Percentiles rank a stretch among this genome's conserved stretches.
Evolutionary conservation across 2,113 vertebrate species (phyloP).

Genomic region (Tragelaphus imberbis): DNA sequence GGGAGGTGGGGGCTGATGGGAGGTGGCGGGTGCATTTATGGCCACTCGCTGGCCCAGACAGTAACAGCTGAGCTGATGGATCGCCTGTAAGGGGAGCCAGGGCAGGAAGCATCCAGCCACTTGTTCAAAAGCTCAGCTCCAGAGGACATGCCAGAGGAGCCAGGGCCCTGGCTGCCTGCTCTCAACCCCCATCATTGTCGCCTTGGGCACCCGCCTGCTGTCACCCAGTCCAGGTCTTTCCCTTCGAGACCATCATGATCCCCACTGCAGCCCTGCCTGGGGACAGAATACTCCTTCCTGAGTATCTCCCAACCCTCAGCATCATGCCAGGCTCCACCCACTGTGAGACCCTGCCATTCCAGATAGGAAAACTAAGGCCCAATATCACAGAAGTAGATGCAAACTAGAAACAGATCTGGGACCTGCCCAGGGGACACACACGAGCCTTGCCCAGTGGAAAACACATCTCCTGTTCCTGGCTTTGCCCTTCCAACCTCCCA

Average conservation of each 20-base stretch:
- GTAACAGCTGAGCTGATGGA: slow-evolving; percentile 43
- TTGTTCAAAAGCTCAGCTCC: neutral
- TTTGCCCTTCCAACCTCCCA: neutral
- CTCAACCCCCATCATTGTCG: rapidly evolving
- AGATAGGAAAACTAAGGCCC: neutral
- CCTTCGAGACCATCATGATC: neutral
- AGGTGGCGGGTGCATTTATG: neutral
- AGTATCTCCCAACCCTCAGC: no score
- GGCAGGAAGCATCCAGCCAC: neutral
- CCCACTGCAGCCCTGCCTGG: neutral
- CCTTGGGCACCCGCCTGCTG: neutral
- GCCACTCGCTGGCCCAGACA: neutral
- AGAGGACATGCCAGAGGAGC: neutral
- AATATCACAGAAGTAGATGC: neutral
- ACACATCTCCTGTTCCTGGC: neutral
- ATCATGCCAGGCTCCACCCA: rapidly evolving
- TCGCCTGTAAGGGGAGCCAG: neutral
- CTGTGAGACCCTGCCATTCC: neutral
- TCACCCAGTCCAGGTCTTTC: neutral
- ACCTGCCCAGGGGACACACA: rapidly evolving
- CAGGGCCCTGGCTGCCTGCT: neutral
- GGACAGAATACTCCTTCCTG: neutral
- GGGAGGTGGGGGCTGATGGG: neutral
- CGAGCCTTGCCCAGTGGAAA: rapidly evolving
- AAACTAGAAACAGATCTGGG: neutral